Evolutionary conservation across 1,140 invertebrate genomes (phyloP).

Genomic region (Plutomurus gul): DNA sequence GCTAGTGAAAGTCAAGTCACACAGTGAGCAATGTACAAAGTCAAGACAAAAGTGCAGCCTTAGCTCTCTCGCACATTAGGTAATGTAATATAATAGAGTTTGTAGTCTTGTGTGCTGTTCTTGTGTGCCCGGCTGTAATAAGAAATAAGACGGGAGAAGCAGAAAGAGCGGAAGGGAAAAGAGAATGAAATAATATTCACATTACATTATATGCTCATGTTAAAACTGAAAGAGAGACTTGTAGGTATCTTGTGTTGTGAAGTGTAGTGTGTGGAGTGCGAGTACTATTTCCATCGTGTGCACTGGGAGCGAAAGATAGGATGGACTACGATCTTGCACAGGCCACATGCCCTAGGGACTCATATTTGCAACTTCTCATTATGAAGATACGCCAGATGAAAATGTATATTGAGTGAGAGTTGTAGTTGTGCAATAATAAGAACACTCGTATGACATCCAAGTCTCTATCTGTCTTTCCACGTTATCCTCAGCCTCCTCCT

Average conservation of each 20-base stretch:
- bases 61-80: neutral
- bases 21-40: too few relatives aligned
- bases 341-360: slow-evolving; percentile 45
- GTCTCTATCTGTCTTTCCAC: neutral
- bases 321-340: neutral
- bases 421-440: slow-evolving; percentile 40
- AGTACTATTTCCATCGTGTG: neutral
- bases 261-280: neutral
- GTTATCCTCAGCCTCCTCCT: neutral
- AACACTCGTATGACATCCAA: slow-evolving; percentile 1
- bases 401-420: slow-evolving; percentile 52
- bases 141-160: neutral
- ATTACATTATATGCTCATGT: slow-evolving; percentile 36
- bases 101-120: neutral
- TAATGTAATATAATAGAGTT: slow-evolving; percentile 5
- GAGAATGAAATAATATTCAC: slow-evolving; percentile 36
- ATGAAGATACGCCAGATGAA: slow-evolving; percentile 46
- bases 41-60: too few relatives aligned
- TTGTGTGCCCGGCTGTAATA: neutral
- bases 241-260: too few relatives aligned
- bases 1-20: too few relatives aligned
- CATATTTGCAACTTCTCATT: slow-evolving; percentile 52
- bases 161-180: slow-evolving; percentile 19
- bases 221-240: neutral
- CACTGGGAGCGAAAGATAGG: neutral